Conservation (phyloP, 2,113 vertebrate genomes). For the Nothoprocta pentlandii region DNA sequence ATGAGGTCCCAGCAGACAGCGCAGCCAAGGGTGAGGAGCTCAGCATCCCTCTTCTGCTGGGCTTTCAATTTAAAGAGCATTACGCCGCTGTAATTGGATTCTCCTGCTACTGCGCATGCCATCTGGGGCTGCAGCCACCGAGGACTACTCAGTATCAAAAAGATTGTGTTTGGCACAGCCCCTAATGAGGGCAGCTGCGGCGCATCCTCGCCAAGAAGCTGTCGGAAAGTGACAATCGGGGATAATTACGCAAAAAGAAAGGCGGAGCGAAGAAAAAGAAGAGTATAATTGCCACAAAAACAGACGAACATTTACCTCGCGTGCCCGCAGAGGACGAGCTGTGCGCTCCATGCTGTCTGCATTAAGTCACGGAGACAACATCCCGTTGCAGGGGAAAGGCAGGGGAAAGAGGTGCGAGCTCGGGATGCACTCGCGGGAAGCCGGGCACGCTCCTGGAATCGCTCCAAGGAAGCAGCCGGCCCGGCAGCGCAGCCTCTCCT, state of each 20-base stretch:
- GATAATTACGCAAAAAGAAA: background rate
- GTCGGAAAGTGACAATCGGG: constrained; percentile 17
- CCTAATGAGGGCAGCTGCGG: constrained; percentile 52
- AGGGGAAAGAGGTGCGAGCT: background rate
- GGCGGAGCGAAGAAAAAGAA: too few relatives aligned
- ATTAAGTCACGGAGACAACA: background rate
- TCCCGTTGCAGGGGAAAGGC: background rate
- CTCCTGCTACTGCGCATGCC: background rate
- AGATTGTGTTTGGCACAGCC: constrained; percentile 25
- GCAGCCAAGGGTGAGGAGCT: background rate
- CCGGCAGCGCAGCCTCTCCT: background rate
- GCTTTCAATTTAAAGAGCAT: background rate
- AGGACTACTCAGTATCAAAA: constrained; percentile 7
- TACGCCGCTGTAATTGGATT: background rate
- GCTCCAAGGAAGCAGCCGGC: too few relatives aligned
- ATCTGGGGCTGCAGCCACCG: constrained; percentile 21
- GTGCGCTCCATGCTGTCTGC: background rate
- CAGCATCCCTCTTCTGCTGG: background rate
- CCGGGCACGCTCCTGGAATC: too few relatives aligned
- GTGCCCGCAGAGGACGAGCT: background rate
- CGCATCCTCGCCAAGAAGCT: constrained; percentile 24
- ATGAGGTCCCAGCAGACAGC: background rate
- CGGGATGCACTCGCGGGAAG: fast-evolving
- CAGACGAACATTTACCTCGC: background rate
- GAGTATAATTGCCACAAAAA: background rate